A percentile compares a stretch with the other conserved stretches of the same genome.
Evolutionary conservation across 2,797 vertebrate genomes (phyloP).

Genomic region (Astyanax mexicanus): DNA sequence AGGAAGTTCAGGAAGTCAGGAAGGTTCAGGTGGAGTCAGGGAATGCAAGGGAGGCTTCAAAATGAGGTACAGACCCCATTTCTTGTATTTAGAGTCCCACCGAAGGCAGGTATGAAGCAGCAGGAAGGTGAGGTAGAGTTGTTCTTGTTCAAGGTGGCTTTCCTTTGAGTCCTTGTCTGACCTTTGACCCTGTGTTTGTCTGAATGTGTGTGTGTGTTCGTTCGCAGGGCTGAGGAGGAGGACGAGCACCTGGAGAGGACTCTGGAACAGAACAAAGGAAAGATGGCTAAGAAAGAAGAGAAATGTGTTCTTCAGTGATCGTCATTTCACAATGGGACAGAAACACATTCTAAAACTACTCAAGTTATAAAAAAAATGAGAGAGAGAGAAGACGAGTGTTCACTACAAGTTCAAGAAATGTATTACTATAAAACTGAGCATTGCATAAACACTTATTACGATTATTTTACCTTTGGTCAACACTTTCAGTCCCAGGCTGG

Average conservation of each 20-base stretch:
- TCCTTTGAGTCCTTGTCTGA: constrained; percentile 27
- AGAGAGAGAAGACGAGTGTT: constrained; percentile 69
- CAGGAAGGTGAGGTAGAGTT: constrained; percentile 14
- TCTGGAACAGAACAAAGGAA: constrained; percentile 99
- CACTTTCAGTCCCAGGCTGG: constrained; percentile 10
- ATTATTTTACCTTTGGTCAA: constrained; percentile 44
- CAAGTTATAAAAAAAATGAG: too few species aligned
- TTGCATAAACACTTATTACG: constrained; percentile 55
- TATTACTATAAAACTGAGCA: constrained; percentile 43
- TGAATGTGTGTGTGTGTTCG: constrained; percentile 48
- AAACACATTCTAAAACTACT: constrained; percentile 63
- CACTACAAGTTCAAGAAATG: constrained; percentile 42
- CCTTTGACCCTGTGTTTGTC: constrained; percentile 21
- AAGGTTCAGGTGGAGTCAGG: not conserved
- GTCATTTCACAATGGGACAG: constrained; percentile 56
- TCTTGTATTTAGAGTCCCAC: constrained; percentile 6
- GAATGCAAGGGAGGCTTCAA: not conserved
- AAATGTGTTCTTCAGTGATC: constrained; percentile 94
- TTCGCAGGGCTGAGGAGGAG: constrained; percentile 93
- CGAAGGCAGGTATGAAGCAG: not conserved
- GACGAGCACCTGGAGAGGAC: constrained; percentile 98
- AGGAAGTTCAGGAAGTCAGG: too few species aligned
- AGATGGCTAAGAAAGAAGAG: constrained; percentile 99
- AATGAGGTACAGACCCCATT: too few species aligned
- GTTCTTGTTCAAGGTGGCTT: constrained; percentile 5